phyloP scores from a whole-genome alignment of 2,113 vertebrate genomes.

The Sigmodon hispidus region DNA sequence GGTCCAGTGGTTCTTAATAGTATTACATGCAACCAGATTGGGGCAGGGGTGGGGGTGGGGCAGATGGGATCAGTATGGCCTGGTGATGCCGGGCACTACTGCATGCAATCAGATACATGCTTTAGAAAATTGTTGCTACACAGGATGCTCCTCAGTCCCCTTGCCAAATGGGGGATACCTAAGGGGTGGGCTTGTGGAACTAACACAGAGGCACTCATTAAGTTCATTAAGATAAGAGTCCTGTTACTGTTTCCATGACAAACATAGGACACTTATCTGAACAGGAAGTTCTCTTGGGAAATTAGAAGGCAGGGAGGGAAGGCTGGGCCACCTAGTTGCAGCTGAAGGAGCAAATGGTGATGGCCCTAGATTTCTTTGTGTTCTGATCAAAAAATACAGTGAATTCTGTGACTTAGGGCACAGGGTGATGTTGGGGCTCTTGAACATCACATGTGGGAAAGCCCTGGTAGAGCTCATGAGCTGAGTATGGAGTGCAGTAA shows the following conservation, averaged over 20 bases:
- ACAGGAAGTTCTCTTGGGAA: neutral
- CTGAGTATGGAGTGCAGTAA: neutral
- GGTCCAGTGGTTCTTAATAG: no score
- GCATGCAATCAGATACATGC: neutral
- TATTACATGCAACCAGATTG: neutral
- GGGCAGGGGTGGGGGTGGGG: neutral
- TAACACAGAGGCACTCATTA: neutral
- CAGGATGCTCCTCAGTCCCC: rapidly evolving
- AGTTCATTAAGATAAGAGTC: neutral
- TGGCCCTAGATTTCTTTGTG: neutral
- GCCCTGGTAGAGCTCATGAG: neutral
- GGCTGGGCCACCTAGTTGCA: neutral
- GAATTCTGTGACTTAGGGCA: neutral
- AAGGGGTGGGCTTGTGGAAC: neutral
- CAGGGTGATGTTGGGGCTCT: neutral
- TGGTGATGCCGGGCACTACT: neutral
- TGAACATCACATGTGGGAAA: rapidly evolving
- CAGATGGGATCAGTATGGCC: neutral
- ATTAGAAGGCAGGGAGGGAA: neutral
- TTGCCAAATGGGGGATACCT: neutral
- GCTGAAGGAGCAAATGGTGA: neutral
- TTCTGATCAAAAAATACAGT: neutral
- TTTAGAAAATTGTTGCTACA: neutral
- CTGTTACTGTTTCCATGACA: neutral
- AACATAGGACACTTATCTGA: neutral